phyloP scores from a whole-genome alignment of 1,140 invertebrate genomes.

The Psilanteris sp. region DNA sequence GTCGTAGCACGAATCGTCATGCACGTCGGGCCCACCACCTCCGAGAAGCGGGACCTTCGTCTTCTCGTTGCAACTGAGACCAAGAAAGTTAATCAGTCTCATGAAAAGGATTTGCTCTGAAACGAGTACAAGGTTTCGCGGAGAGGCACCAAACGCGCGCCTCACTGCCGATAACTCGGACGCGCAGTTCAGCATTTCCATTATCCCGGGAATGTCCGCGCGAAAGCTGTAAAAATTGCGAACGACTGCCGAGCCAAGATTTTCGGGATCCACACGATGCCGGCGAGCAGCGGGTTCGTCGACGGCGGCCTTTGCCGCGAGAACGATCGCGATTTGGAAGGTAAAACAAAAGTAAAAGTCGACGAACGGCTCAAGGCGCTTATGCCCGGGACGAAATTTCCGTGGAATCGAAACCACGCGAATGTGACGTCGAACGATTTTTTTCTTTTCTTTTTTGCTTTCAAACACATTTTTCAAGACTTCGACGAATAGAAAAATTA shows the following conservation, averaged over 20 bases:
- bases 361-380: no score
- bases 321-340: slow-evolving; percentile 12
- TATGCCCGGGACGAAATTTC: no score
- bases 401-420: no score
- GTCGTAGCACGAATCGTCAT: slow-evolving; percentile 29
- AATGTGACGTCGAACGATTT: no score
- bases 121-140: slow-evolving; percentile 5
- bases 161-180: slow-evolving; percentile 19
- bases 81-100: slow-evolving; percentile 47
- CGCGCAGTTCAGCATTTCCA: background rate
- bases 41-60: slow-evolving; percentile 25
- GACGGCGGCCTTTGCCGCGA: background rate
- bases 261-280: slow-evolving; percentile 21
- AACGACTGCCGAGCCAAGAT: background rate
- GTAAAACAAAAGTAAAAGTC: background rate
- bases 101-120: slow-evolving; percentile 22
- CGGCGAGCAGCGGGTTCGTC: slow-evolving; percentile 16
- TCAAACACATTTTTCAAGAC: no score
- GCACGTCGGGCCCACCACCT: slow-evolving; percentile 34
- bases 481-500: no score
- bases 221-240: background rate
- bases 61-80: slow-evolving; percentile 32
- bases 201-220: slow-evolving; percentile 13
- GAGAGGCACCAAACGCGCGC: slow-evolving; percentile 8
- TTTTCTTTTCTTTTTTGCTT: no score